Base-by-base conservation (phyloP, 2,888 invertebrate species). In the Zonitis immaculata region DNA sequence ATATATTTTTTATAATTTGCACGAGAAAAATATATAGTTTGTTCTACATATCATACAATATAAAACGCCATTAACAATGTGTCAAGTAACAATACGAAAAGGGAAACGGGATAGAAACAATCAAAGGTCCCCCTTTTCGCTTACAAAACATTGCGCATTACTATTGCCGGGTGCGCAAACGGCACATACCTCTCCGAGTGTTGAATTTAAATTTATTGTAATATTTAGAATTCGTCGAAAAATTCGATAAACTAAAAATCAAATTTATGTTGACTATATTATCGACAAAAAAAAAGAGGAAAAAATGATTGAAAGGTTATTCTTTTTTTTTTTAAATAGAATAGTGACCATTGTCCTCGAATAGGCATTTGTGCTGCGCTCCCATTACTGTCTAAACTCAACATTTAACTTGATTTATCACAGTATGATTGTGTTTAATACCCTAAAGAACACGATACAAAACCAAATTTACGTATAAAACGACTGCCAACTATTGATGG, bases 341-440 rank as follows among this genome's bases (percentile, higher is more conserved):
- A 6, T n/a, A 20, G 20, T 39, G 39, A 39, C 20, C 18, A 39
- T 39, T 20, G 20, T 39, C 18, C 39, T 39, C 39, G 39, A 39
- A 39, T 39, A 18, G 39, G 20, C 39, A 39, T 11, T 39, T 20
- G 35, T 48, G 44, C 16, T 32, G 26, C 16, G 30, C 25, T 48
- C 28, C 47, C 42, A 30, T 54, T 50, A 50, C 54, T 63, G 63
- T 66, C 67, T 62, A 82, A 56, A 83, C 82, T 82, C 82, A 83
- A 84, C 80, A 80, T 79, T 77, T 82, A 82, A 81, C 81, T 78
- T 81, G 79, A 79, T 74, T 81, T 84, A 84, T 83, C 83, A 83
- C 84, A 84, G 83, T 82, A 82, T 80, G 73, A 76, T 76, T 76
- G 75, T 75, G 73, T 75, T n/a, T 65, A 71, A 72, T 73, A 71